Percentiles rank a stretch among this genome's conserved stretches.
These are phyloP conservation scores for Tethya wilhelma DNA, from an alignment of 37 sponge, comb jelly and placozoan species.

Conservation along the genomic window DNA sequence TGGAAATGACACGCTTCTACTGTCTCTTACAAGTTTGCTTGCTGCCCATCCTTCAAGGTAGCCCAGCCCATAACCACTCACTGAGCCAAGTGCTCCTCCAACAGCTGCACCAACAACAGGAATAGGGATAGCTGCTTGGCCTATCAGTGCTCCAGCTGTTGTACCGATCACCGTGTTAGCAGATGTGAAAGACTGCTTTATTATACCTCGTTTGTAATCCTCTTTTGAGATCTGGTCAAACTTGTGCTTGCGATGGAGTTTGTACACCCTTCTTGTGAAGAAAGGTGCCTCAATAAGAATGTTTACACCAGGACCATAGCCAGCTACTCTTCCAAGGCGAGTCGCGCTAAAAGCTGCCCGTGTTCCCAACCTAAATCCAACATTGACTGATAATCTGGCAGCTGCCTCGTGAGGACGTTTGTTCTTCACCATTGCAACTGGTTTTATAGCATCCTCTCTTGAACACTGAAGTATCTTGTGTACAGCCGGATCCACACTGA, in stretches of 20 bases:
- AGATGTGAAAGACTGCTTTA: slow-evolving; percentile 11
- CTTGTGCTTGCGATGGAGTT: slow-evolving; percentile 37
- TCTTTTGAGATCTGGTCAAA: slow-evolving; percentile 26
- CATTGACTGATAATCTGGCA: slow-evolving; percentile 12
- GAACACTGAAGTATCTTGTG: slow-evolving; percentile 5
- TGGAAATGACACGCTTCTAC: slow-evolving; percentile 40
- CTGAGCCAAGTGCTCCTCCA: slow-evolving; percentile 18
- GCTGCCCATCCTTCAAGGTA: slow-evolving; percentile 11
- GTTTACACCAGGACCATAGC: slow-evolving; percentile 3
- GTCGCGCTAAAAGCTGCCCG: slow-evolving; percentile 7
- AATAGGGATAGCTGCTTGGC: slow-evolving; percentile 36
- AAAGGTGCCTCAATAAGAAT: slow-evolving; percentile 21
- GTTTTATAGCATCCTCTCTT: not conserved
- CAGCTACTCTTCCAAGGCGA: slow-evolving; percentile 11
- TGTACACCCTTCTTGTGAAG: slow-evolving; percentile 14
- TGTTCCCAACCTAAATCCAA: slow-evolving; percentile 19
- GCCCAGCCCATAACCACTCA: slow-evolving; percentile 19
- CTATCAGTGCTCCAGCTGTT: slow-evolving; percentile 27
- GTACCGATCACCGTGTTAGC: slow-evolving; percentile 16
- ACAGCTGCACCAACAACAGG: slow-evolving; percentile 44
- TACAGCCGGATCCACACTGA: slow-evolving; percentile 11
- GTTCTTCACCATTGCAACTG: not conserved
- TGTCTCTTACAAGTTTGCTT: slow-evolving; percentile 29
- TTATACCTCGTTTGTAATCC: slow-evolving; percentile 29
- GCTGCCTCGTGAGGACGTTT: not conserved